phyloP scores from a whole-genome alignment of 2,113 vertebrate genomes.

The Calonectris borealis region DNA sequence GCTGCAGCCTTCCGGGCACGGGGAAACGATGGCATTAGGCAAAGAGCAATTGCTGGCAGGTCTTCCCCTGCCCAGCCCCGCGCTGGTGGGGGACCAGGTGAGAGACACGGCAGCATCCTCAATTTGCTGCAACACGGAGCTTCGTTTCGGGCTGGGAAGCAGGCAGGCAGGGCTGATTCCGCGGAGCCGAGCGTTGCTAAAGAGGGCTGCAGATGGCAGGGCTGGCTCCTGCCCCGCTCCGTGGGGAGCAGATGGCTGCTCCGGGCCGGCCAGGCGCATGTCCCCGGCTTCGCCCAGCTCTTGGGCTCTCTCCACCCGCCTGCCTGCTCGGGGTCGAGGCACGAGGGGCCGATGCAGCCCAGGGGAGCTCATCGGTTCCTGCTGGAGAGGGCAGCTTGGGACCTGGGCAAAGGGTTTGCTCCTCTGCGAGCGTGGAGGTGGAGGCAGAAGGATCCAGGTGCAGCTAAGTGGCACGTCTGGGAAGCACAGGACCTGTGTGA shows the following conservation, averaged over 20 bases:
- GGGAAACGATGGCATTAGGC: neutral
- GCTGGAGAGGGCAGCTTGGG: too few species aligned
- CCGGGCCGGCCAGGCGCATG: neutral
- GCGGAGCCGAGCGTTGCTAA: neutral
- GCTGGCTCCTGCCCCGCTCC: constrained; percentile 17
- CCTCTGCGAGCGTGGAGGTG: fast-evolving
- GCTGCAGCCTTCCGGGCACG: neutral
- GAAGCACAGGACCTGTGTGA: neutral
- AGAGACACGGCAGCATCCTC: neutral
- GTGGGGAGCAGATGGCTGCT: constrained; percentile 35
- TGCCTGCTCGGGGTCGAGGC: neutral
- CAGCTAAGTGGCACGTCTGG: neutral
- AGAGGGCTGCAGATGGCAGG: constrained; percentile 46
- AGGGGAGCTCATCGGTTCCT: neutral
- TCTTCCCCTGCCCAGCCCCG: neutral
- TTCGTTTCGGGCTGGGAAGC: neutral
- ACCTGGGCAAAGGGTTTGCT: neutral
- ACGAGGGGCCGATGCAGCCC: neutral
- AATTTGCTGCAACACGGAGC: neutral
- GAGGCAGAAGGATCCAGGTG: neutral
- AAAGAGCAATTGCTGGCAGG: neutral
- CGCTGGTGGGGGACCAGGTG: neutral
- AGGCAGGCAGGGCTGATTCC: neutral
- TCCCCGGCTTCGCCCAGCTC: neutral
- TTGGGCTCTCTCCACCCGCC: neutral